phyloP scores from a whole-genome alignment of 2,888 invertebrate genomes.

The Luperina nickerlii region DNA sequence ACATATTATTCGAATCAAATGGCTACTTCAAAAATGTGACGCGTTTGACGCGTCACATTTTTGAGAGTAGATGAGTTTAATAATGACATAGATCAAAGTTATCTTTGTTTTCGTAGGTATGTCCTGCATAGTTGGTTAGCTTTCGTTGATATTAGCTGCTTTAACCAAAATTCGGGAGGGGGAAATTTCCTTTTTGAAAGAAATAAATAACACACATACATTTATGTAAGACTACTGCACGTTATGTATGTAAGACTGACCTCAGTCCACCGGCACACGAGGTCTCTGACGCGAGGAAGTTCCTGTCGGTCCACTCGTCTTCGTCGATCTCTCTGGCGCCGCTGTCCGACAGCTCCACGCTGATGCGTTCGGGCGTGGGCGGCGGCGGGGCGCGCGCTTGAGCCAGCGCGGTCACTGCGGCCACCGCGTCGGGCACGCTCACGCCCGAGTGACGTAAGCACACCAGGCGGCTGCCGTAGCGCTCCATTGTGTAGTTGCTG shows the following conservation, averaged over 20 bases:
- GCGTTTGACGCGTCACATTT: too few relatives aligned
- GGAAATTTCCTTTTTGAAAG: neutral
- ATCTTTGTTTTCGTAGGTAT: too few relatives aligned
- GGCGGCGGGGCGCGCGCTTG: slow-evolving; percentile 54
- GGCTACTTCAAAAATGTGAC: neutral
- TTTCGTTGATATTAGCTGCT: neutral
- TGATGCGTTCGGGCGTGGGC: slow-evolving; percentile 84
- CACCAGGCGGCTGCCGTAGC: slow-evolving; percentile 81
- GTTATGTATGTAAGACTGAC: slow-evolving; percentile 63
- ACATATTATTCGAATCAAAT: neutral
- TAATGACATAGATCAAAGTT: neutral
- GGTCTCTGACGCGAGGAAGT: slow-evolving; percentile 95
- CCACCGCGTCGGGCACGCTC: slow-evolving; percentile 72
- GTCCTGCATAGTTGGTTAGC: neutral
- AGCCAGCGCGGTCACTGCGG: slow-evolving; percentile 46
- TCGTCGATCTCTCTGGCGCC: slow-evolving; percentile 94
- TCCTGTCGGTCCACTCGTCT: slow-evolving; percentile 98
- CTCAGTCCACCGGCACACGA: slow-evolving; percentile 84
- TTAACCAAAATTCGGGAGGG: neutral
- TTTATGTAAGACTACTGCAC: neutral
- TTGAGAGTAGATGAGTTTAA: too few relatives aligned
- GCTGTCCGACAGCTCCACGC: slow-evolving; percentile 82
- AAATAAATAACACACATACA: neutral
- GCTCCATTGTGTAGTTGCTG: slow-evolving; percentile 85
- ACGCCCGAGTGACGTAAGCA: slow-evolving; percentile 83